Conservation (phyloP, 2,113 vertebrate genomes). For the Sporophila hypoxantha region DNA sequence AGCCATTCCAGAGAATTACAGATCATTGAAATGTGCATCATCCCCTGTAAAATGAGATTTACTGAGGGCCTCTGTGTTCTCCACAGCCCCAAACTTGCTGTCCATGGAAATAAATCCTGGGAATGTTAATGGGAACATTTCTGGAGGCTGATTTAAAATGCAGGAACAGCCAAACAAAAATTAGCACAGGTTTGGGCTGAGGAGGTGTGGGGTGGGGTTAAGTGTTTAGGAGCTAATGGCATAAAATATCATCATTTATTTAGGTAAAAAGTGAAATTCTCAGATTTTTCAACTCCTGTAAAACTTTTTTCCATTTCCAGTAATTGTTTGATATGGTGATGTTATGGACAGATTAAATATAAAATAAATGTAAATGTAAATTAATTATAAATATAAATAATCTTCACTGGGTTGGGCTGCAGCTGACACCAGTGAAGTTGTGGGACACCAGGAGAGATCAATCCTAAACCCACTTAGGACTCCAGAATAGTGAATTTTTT, state of each 20-base stretch:
- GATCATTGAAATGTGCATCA: neutral
- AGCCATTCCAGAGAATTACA: neutral
- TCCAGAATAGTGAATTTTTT: neutral
- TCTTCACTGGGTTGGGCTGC: too few species aligned
- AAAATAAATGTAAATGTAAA: neutral
- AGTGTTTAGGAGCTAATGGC: fast-evolving
- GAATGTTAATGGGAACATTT: neutral
- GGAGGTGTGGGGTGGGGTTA: neutral
- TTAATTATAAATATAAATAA: neutral
- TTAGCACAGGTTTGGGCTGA: neutral
- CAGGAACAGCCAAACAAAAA: neutral
- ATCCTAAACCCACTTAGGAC: neutral
- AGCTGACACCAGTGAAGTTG: too few species aligned
- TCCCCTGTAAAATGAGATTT: neutral
- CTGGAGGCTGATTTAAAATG: neutral
- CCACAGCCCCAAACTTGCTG: neutral
- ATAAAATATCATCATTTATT: neutral
- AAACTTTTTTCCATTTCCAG: neutral
- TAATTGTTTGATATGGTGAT: neutral
- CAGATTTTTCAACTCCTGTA: too few species aligned
- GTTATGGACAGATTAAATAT: neutral
- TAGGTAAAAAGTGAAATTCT: too few species aligned
- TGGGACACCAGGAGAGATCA: neutral
- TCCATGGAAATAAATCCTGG: neutral
- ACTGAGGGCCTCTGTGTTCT: neutral